phyloP scores from a whole-genome alignment of 1,140 invertebrate genomes.

The Bombus polaris region DNA sequence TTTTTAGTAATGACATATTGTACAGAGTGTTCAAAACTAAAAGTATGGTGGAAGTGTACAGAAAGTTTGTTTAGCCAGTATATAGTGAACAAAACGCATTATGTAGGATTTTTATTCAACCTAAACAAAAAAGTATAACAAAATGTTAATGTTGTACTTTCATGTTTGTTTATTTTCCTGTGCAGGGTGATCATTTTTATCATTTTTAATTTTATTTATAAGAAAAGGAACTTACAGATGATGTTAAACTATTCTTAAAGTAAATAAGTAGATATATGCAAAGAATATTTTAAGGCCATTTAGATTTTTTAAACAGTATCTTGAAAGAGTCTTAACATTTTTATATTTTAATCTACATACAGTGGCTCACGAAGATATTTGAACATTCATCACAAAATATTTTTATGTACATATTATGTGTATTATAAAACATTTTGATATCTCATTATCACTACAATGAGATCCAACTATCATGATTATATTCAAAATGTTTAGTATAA shows the following conservation, averaged over 20 bases:
- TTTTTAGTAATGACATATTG: background rate
- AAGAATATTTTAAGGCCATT: background rate
- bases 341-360: background rate
- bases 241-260: background rate
- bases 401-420: too few relatives aligned
- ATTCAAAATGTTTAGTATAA: too few relatives aligned
- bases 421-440: too few relatives aligned
- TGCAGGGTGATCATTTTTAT: conserved; percentile 11
- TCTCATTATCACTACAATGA: too few relatives aligned
- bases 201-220: background rate
- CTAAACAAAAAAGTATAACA: background rate
- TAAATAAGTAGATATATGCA: background rate
- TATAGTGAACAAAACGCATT: background rate
- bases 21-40: background rate
- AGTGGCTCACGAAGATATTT: background rate
- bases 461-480: too few relatives aligned
- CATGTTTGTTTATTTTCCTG: background rate
- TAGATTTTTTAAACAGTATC: background rate
- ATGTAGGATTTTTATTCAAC: background rate
- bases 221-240: background rate
- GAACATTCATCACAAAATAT: too few relatives aligned
- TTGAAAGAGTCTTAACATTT: too few relatives aligned
- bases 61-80: background rate
- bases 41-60: background rate
- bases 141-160: too few relatives aligned